Base-by-base conservation (phyloP, 1,140 invertebrate species). In the Nasonia giraulti region DNA sequence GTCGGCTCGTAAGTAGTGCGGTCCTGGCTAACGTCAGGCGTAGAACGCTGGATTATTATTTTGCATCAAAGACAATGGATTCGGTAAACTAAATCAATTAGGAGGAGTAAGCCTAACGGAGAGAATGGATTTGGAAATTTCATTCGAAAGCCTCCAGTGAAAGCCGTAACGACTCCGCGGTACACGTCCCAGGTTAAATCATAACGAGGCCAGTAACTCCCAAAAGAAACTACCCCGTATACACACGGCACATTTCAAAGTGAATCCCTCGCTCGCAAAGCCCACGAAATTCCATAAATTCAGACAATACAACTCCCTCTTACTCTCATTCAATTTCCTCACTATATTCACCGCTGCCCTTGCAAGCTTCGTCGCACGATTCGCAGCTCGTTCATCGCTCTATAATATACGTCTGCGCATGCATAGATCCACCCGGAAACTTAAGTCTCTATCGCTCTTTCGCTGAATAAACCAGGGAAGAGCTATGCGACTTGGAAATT, bases 261-360 rank as follows among this genome's bases (percentile, higher is more conserved):
- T 62, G 55, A 62, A 62, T 62, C 55, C 55, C 50, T 44, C 12
- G 31, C 31, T 71, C 11, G 8, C 27, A 11, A 10, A 71, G 31
- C 31, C 10, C 68, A 71, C 5, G 55, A 71, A 71, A 33, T 31
- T 71, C 31, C 68, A 71, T 71, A 71, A 71, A 71, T 27, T 71
- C 31, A 27, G 27, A 71, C 23, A 71, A 71, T 31, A 71, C 68
- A 71, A 71, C 68, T 71, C 55, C 50, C 55, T n/a, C n/a, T 62
- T 62, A 62, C 20, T 20, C 20, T 62, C 55, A 62, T 62, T 62
- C 17, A 62, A 62, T 62, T 62, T n/a, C 33, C 4, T 2, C 55
- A n/a, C 4, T 20, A 62, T n/a, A 20, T 17, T 2, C 14, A 17
- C 47, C 4, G 44, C 44, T 50, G 47, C 47, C 12, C 12, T 10